Conservation (phyloP, 2,888 invertebrate genomes). For the Hemaris fuciformis region DNA sequence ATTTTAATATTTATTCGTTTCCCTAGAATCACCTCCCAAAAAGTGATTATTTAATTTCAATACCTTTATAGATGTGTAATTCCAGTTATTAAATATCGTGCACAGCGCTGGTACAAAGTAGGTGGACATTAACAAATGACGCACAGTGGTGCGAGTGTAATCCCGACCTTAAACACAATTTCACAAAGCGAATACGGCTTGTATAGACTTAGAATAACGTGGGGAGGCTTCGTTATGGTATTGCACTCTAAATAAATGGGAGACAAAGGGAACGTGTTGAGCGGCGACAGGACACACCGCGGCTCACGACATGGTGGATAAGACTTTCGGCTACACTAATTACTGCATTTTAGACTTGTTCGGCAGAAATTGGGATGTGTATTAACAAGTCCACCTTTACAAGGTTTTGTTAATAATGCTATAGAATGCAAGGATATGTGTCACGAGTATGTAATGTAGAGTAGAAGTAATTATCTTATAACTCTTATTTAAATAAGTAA, state of each 20-base stretch:
- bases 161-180: slow-evolving; percentile 7
- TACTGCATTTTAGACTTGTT: background rate
- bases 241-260: background rate
- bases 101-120: background rate
- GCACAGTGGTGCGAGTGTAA: background rate
- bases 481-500: too few species aligned
- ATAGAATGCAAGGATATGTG: background rate
- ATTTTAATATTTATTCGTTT: too few species aligned
- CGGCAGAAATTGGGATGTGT: background rate
- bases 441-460: background rate
- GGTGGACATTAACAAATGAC: slow-evolving; percentile 1
- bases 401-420: background rate
- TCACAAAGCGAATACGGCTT: slow-evolving; percentile 12
- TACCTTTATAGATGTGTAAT: background rate
- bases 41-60: too few species aligned
- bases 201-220: background rate
- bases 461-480: too few species aligned
- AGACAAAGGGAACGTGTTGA: background rate
- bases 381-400: background rate
- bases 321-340: background rate
- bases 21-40: too few species aligned
- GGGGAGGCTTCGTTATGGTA: background rate
- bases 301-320: background rate
- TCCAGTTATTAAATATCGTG: background rate
- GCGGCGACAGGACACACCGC: background rate